Percentiles rank a stretch among this genome's conserved stretches.
phyloP scores from a whole-genome alignment of 2,888 invertebrate genomes.

The Mechanitis messenoides region DNA sequence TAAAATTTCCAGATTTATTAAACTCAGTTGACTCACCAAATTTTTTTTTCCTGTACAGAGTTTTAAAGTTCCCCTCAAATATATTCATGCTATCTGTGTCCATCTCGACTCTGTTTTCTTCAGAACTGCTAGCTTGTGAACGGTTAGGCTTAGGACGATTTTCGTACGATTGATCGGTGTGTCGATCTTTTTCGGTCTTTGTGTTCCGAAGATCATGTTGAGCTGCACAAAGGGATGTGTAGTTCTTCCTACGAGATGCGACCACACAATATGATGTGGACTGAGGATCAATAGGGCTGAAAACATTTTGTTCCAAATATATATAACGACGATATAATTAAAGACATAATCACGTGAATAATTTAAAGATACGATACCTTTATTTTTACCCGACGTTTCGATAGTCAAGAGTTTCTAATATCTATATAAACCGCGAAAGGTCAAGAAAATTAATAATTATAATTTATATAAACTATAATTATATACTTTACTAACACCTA shows the following conservation, averaged over 20 bases:
- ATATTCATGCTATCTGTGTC: conserved; percentile 47
- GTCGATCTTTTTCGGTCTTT: conserved; percentile 43
- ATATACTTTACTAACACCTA: too few relatives aligned
- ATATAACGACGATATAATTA: too few relatives aligned
- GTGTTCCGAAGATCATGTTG: conserved; percentile 51
- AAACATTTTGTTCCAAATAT: conserved; percentile 24
- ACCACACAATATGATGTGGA: conserved; percentile 66
- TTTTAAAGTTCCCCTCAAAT: conserved; percentile 54
- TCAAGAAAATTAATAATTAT: too few relatives aligned
- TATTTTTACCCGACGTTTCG: too few relatives aligned
- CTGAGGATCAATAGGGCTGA: conserved; percentile 69
- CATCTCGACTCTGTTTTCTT: conserved; percentile 50
- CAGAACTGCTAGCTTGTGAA: conserved; percentile 22
- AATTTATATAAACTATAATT: too few relatives aligned
- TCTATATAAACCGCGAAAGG: too few relatives aligned
- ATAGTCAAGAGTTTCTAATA: too few relatives aligned
- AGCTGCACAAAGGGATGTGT: conserved; percentile 66
- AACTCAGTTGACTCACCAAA: conserved; percentile 49
- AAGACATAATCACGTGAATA: too few relatives aligned
- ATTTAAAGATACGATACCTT: too few relatives aligned
- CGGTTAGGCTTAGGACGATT: conserved; percentile 27
- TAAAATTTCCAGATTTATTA: not conserved
- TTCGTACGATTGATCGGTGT: conserved; percentile 33
- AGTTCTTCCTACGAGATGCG: conserved; percentile 60
- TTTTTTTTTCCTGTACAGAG: conserved; percentile 55